Evolutionary conservation across 2,888 invertebrate species (phyloP), one percentile per base, ranked within the genome.

Genomic region (Agriopis leucophaearia): DNA sequence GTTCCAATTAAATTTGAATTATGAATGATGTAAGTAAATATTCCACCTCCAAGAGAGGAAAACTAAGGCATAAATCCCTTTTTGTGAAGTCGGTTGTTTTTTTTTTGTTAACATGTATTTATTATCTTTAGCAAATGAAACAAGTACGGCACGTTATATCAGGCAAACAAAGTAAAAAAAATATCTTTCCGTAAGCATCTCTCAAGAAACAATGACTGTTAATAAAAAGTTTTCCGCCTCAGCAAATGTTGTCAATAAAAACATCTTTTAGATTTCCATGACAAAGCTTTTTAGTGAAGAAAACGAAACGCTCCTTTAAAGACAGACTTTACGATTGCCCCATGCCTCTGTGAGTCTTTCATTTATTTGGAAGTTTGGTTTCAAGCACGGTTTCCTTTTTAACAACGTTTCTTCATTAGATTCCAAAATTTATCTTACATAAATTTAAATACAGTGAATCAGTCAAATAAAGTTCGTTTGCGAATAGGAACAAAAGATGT

Each of bases 211-310:
- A 66, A 66, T 63, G 69, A 61, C 51, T 64, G 60, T 64, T 57
- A 64, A 69, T 69, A 69, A 69, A 69, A 68, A 50, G 48, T 64
- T 68, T 69, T 69, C 68, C 68, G 60, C 60, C 64, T 69, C 68
- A 69, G 60, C 60, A 56, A 60, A 64, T 60, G 64, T 59, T 59
- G 64, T 69, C 64, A 69, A 60, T 69, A 69, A 69, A 65, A 69
- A 69, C 68, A 69, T 60, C 55, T 69, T 66, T 63, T 61, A 67
- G 63, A 67, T 67, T 70, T 66, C 66, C 62, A 66, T 70, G 65
- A 70, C 63, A 70, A 70, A 70, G 66, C 66, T 70, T 70, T 66
- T 63, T 59, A 63, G 65, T 63, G 62, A 62, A 66, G 59, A 45
- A 58, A 66, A 63, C 52, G 59, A 70, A 66, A 66, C 56, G 69